phyloP scores from a whole-genome alignment of 1,140 invertebrate species.

The Babylonia areolata region DNA sequence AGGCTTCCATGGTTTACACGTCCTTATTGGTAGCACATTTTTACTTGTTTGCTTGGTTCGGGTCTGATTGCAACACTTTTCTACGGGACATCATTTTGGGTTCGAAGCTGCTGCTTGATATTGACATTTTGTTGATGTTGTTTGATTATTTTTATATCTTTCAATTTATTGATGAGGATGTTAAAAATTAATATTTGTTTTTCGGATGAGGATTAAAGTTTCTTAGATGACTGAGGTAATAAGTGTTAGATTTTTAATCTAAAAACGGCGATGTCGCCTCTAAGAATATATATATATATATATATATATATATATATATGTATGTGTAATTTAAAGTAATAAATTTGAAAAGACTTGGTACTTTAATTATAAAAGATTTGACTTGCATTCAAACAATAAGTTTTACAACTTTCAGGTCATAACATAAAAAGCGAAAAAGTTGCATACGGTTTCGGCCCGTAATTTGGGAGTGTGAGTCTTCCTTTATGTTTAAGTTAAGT shows the following conservation, averaged over 20 bases:
- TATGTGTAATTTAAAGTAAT: too few relatives aligned
- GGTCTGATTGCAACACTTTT: conserved; percentile 79
- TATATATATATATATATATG: too few relatives aligned
- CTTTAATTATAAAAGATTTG: conserved; percentile 22
- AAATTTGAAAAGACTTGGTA: too few relatives aligned
- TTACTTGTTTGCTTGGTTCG: conserved; percentile 79
- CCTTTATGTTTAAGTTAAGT: not conserved
- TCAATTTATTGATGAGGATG: not conserved
- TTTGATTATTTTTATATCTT: conserved; percentile 32
- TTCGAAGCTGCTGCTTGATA: conserved; percentile 85
- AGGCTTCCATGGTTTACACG: conserved; percentile 85
- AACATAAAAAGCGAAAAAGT: conserved; percentile 10
- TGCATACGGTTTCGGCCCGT: not conserved
- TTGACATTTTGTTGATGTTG: conserved; percentile 40
- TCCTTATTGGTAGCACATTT: conserved; percentile 83
- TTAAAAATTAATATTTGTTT: conserved; percentile 14
- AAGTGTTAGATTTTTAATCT: conserved; percentile 37
- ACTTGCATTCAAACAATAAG: conserved; percentile 13
- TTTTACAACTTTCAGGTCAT: not conserved
- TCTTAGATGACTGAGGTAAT: not conserved
- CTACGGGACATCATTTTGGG: conserved; percentile 81
- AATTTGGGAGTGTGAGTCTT: not conserved
- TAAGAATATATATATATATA: too few relatives aligned
- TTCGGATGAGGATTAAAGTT: not conserved
- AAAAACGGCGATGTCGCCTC: not conserved